A percentile compares a stretch with the other conserved stretches of the same genome.
phyloP scores from a whole-genome alignment of 2,113 vertebrate species.

The Nymphicus hollandicus region DNA sequence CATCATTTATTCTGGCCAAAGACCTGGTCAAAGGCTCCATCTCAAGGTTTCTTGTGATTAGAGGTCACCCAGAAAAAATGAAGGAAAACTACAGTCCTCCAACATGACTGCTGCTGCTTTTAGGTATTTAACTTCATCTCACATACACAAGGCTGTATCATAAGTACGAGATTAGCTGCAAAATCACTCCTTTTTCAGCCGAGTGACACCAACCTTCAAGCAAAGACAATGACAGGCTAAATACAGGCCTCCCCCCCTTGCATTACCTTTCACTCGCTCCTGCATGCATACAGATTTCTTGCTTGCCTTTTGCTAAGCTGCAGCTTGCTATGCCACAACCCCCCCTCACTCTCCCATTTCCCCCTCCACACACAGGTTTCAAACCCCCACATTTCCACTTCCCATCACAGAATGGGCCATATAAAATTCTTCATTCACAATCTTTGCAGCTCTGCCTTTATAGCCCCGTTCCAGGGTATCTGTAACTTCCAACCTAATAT shows the following conservation, averaged over 20 bases:
- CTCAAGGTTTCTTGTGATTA: background rate
- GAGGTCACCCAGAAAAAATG: background rate
- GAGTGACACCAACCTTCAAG: background rate
- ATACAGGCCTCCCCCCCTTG: background rate
- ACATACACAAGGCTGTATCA: background rate
- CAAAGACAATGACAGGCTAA: background rate
- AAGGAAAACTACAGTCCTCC: background rate
- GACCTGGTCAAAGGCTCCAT: background rate
- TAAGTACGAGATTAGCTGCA: background rate
- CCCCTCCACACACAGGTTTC: background rate
- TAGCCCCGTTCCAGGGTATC: background rate
- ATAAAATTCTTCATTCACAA: background rate
- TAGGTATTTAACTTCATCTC: background rate
- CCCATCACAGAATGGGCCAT: background rate
- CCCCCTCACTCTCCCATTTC: accelerated
- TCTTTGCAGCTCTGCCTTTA: background rate
- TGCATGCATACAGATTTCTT: background rate
- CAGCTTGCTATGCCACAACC: accelerated
- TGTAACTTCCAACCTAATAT: background rate
- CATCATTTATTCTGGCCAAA: background rate
- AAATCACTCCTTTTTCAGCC: background rate
- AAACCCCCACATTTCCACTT: background rate
- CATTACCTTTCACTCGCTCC: background rate
- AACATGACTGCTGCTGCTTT: background rate
- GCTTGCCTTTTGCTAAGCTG: background rate